phyloP scores from a whole-genome alignment of 2,113 vertebrate species.

The Microcebus tavaratra region DNA sequence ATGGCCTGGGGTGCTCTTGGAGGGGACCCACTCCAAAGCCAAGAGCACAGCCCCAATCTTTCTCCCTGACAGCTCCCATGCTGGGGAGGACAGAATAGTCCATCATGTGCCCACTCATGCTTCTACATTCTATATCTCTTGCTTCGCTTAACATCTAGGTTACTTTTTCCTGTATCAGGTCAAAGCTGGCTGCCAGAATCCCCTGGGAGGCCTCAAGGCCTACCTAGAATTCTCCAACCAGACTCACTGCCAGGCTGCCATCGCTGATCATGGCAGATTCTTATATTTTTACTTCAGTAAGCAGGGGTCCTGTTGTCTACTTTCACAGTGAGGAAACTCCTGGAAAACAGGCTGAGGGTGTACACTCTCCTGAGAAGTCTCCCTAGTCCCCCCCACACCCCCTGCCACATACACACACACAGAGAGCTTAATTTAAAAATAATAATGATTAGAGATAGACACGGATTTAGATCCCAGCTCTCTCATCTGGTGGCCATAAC shows the following conservation, averaged over 20 bases:
- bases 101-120: rapidly evolving
- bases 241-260: background rate
- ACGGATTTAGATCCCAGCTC: background rate
- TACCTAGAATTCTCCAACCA: background rate
- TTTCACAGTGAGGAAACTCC: background rate
- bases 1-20: background rate
- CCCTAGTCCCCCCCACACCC: background rate
- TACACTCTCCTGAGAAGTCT: background rate
- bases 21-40: background rate
- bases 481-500: background rate
- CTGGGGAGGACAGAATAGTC: background rate
- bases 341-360: background rate
- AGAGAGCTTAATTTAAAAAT: background rate
- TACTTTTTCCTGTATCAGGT: background rate
- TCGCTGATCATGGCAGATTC: background rate
- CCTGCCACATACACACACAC: too few species aligned
- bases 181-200: background rate
- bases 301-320: background rate
- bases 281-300: background rate
- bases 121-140: background rate
- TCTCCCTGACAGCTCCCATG: background rate
- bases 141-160: background rate
- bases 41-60: background rate
- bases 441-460: background rate
- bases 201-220: background rate